Percentiles rank a stretch among this genome's conserved stretches.
phyloP scores from a whole-genome alignment of 2,888 invertebrate genomes.

The Napeogenes sylphis region DNA sequence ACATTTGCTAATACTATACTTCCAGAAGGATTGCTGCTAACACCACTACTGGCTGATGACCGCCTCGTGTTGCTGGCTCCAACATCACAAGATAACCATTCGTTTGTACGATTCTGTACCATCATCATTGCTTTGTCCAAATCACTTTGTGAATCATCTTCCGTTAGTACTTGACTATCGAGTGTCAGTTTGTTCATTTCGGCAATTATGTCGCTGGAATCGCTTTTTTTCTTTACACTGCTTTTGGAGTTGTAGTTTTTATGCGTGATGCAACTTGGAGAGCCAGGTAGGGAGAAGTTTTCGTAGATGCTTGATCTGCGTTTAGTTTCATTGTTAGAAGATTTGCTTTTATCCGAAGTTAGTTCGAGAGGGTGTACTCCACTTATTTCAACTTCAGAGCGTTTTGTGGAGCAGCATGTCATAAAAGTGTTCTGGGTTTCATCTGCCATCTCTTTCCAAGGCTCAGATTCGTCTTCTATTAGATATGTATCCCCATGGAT shows the following conservation, averaged over 20 bases:
- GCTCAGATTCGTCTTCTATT: constrained; percentile 54
- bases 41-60: constrained; percentile 69
- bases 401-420: constrained; percentile 53
- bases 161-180: constrained; percentile 35
- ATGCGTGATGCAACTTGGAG: constrained; percentile 61
- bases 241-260: constrained; percentile 62
- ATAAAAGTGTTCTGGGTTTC: constrained; percentile 53
- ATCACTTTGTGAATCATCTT: constrained; percentile 43
- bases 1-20: constrained; percentile 76
- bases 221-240: constrained; percentile 45
- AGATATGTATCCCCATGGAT: constrained; percentile 61
- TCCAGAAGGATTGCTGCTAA: constrained; percentile 63
- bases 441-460: constrained; percentile 37
- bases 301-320: constrained; percentile 57
- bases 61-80: constrained; percentile 57
- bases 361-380: constrained; percentile 52
- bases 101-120: constrained; percentile 64
- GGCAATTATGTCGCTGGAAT: background rate
- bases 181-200: constrained; percentile 20
- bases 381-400: constrained; percentile 51
- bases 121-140: constrained; percentile 60
- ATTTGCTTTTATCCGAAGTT: constrained; percentile 41
- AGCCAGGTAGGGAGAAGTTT: constrained; percentile 67
- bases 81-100: constrained; percentile 50
- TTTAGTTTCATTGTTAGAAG: constrained; percentile 30